These are phyloP conservation scores for Andrena hattorfiana DNA, from an alignment of 2,888 invertebrate species.

Conservation along the genomic window DNA sequence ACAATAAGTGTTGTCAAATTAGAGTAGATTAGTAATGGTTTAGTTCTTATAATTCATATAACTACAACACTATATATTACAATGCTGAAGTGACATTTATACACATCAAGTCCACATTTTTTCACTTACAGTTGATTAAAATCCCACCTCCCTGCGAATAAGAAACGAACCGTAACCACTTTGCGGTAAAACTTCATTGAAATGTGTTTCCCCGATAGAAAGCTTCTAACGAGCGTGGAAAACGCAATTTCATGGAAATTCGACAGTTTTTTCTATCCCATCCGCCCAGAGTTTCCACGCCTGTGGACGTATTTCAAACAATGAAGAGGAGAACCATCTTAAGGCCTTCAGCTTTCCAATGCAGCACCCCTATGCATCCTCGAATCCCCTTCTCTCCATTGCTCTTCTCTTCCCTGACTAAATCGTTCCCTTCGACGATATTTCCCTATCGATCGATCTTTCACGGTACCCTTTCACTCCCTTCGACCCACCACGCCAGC, in stretches of 20 bases:
- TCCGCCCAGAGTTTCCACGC: neutral
- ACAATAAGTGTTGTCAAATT: neutral
- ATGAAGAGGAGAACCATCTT: slow-evolving; percentile 17
- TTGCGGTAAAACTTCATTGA: neutral
- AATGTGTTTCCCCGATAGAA: neutral
- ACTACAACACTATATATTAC: neutral
- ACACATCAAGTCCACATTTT: neutral
- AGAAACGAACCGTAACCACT: neutral
- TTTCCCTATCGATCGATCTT: slow-evolving; percentile 84
- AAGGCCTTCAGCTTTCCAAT: slow-evolving; percentile 30
- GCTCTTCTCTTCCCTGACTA: slow-evolving; percentile 63
- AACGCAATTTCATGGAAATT: slow-evolving; percentile 24
- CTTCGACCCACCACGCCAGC: slow-evolving; percentile 19
- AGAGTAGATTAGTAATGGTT: neutral
- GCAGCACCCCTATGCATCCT: slow-evolving; percentile 72
- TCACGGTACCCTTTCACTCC: slow-evolving; percentile 50
- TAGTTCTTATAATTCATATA: neutral
- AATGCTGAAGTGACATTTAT: neutral
- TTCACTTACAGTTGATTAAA: neutral
- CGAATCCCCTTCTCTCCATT: slow-evolving; percentile 43
- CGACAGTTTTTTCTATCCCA: neutral
- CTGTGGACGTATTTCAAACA: slow-evolving; percentile 20
- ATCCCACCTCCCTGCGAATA: neutral
- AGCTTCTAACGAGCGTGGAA: neutral
- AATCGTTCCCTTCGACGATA: slow-evolving; percentile 79